Base-by-base conservation (phyloP, 2,888 invertebrate genomes). In the Volucella bombylans region DNA sequence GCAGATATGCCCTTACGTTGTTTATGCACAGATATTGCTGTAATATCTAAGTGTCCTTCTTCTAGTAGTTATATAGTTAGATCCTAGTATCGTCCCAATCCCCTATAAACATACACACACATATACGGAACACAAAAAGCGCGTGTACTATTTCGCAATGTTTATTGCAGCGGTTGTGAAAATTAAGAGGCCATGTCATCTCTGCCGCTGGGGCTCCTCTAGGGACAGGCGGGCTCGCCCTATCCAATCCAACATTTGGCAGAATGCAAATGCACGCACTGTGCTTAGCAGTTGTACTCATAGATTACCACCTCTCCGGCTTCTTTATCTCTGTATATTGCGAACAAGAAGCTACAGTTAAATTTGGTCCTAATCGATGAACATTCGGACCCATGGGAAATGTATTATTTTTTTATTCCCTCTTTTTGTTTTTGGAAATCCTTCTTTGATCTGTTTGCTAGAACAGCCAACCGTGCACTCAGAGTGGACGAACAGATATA, bases 111-210 rank as follows among this genome's bases (percentile, higher is more conserved):
- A 23, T 15, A 45, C 45, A 57, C 43, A 72, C 38, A 64, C 49
- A 73, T 15, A 18, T 15, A 9, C 9, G 23, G 65, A 54, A 65
- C 79, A 83, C 79, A 79, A 69, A 74, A 79, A 74, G 79, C 83
- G 79, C 74, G 83, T 79, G 79, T 80, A 83, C 79, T 71, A 80
- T 79, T 83, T 83, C 69, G 74, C 79, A 83, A 79, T 83, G 83
- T 83, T 83, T 83, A 83, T 83, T 83, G 79, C 79, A 74, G 83
- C 74, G 83, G 83, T 83, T 83, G 83, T 79, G 74, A 80, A 83
- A 83, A 83, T 83, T 83, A 83, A 83, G 83, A 83, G 83, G 79
- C 83, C 83, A 83, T 83, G 83, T 83, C 83, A 83, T 79, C 69
- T 79, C 79, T 57, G 67, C 49, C 72, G 50, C 67, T 57, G 65